phyloP scores from a whole-genome alignment of 2,888 invertebrate genomes.

The Pharmacophagus antenor region DNA sequence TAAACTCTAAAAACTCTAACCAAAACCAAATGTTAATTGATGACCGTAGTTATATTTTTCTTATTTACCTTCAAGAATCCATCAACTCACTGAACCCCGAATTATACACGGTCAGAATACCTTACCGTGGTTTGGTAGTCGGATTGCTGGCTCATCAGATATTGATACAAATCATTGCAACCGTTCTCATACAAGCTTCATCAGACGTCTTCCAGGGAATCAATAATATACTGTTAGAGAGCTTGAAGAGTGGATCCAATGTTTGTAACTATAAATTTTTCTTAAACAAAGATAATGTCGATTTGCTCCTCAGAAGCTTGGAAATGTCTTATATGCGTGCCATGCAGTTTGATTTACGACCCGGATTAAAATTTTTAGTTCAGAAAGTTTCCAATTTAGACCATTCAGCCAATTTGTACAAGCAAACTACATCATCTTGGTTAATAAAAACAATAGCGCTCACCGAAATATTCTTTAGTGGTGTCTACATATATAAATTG shows the following conservation, averaged over 20 bases:
- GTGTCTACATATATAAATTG: conserved; percentile 83
- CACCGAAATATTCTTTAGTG: conserved; percentile 90
- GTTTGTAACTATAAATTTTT: conserved; percentile 71
- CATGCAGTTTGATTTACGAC: conserved; percentile 92
- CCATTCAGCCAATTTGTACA: conserved; percentile 93
- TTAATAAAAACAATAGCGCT: conserved; percentile 92
- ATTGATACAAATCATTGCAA: conserved; percentile 94
- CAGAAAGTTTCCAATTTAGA: conserved; percentile 95
- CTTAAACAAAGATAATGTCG: conserved; percentile 82
- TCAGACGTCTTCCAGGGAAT: conserved; percentile 83
- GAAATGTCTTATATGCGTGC: conserved; percentile 91
- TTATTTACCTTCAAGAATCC: conserved; percentile 89
- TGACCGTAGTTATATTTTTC: conserved; percentile 93
- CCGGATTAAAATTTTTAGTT: conserved; percentile 95
- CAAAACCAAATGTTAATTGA: conserved; percentile 82
- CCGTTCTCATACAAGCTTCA: conserved; percentile 89
- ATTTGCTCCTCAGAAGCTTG: conserved; percentile 88
- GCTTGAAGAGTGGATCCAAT: conserved; percentile 68
- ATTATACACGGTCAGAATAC: conserved; percentile 90
- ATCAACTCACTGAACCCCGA: conserved; percentile 87
- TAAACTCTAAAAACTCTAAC: conserved; percentile 59
- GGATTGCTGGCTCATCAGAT: conserved; percentile 96
- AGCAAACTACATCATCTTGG: conserved; percentile 95
- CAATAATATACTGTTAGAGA: conserved; percentile 81
- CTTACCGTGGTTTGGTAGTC: conserved; percentile 92